phyloP scores from a whole-genome alignment of 1,140 invertebrate genomes.

The Scaptomyza montana region DNA sequence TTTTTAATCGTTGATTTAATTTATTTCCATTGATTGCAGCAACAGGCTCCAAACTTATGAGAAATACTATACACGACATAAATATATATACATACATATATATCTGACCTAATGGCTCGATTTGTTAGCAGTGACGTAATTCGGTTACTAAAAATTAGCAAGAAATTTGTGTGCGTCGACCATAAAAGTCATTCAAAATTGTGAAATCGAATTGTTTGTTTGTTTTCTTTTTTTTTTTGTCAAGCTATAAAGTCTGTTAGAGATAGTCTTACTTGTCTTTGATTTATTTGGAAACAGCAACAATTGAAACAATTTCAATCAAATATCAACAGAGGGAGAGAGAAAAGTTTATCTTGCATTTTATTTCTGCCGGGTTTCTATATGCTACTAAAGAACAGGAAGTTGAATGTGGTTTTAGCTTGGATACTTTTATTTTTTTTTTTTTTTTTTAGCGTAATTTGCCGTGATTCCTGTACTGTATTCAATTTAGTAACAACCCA shows the following conservation, averaged over 20 bases:
- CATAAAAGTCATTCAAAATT: conserved; percentile 26
- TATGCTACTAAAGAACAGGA: conserved; percentile 38
- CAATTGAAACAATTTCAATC: conserved; percentile 44
- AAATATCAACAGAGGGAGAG: conserved; percentile 45
- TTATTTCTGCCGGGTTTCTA: too few species aligned
- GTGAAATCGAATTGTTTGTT: conserved; percentile 35
- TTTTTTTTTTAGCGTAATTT: conserved; percentile 59
- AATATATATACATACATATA: neutral
- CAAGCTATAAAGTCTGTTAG: neutral
- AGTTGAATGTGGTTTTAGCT: conserved; percentile 55
- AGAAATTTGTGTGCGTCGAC: conserved; percentile 32
- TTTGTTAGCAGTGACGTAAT: conserved; percentile 55
- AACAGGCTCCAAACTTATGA: conserved; percentile 41
- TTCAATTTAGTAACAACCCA: conserved; percentile 19
- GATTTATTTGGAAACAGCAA: conserved; percentile 5
- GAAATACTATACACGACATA: conserved; percentile 6
- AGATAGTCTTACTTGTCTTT: too few species aligned
- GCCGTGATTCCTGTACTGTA: conserved; percentile 48
- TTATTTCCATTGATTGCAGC: conserved; percentile 78
- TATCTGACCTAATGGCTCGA: conserved; percentile 35
- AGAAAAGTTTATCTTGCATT: conserved; percentile 10
- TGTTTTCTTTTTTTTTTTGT: neutral
- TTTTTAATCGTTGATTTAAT: conserved; percentile 70
- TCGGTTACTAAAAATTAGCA: conserved; percentile 46
- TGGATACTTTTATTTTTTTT: too few species aligned